These are phyloP conservation scores for Ascaphus truei DNA, from an alignment of 2,113 vertebrate species.

Conservation along the genomic window DNA sequence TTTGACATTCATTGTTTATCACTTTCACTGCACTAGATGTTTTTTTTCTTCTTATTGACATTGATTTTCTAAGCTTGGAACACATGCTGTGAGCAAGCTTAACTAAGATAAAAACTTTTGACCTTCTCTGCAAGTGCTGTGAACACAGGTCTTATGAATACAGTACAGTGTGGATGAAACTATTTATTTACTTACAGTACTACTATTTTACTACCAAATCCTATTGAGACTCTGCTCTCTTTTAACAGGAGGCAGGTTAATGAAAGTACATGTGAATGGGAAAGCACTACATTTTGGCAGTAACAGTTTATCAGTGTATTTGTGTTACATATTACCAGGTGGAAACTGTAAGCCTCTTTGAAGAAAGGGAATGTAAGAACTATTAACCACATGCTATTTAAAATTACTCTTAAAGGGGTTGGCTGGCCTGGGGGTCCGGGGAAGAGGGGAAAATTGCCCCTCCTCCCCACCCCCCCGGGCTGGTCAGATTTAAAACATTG, in stretches of 20 bases:
- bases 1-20: constrained; percentile 42
- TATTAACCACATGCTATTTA: too few species aligned
- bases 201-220: constrained; percentile 15
- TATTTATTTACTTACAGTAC: constrained; percentile 36
- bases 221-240: background rate
- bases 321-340: too few species aligned
- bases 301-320: too few species aligned
- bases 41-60: constrained; percentile 34
- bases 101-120: constrained; percentile 37
- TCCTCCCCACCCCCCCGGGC: too few species aligned
- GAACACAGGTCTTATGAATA: constrained; percentile 36
- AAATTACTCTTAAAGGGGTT: too few species aligned
- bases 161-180: constrained; percentile 13
- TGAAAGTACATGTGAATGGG: background rate
- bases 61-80: constrained; percentile 20
- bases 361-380: too few species aligned
- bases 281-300: background rate
- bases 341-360: too few species aligned
- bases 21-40: constrained; percentile 32
- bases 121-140: constrained; percentile 33
- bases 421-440: too few species aligned
- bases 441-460: too few species aligned
- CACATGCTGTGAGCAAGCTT: constrained; percentile 43
- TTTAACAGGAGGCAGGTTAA: background rate
- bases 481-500: too few species aligned